Conservation (phyloP, 2,888 invertebrate species). For the Campopleginae sp. region DNA sequence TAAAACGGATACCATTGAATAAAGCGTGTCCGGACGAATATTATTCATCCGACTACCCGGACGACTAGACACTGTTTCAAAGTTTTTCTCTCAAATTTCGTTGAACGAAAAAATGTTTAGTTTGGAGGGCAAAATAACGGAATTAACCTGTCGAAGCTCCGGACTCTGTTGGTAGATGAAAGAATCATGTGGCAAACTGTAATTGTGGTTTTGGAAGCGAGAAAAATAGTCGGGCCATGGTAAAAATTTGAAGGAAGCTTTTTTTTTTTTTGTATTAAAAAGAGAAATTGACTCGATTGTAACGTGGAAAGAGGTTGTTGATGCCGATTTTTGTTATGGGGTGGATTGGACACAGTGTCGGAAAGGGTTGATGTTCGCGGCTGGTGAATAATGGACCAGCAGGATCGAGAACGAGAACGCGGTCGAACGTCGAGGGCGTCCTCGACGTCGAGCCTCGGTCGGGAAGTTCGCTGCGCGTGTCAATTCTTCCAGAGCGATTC, state of each 20-base stretch:
- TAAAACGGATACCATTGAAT: no score
- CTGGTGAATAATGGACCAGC: constrained; percentile 85
- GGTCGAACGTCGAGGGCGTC: constrained; percentile 89
- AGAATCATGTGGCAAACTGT: neutral
- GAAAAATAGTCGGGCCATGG: neutral
- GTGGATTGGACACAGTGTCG: neutral
- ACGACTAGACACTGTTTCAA: no score
- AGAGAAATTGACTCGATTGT: neutral
- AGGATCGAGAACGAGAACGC: constrained; percentile 84
- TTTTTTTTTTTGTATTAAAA: neutral
- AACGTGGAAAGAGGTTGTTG: neutral
- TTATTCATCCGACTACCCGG: no score
- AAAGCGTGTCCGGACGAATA: no score
- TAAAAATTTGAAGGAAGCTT: neutral
- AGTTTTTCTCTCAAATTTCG: neutral
- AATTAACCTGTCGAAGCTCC: neutral
- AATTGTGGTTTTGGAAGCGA: neutral
- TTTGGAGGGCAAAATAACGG: neutral
- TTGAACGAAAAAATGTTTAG: neutral
- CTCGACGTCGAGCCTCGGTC: constrained; percentile 86
- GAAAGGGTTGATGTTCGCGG: neutral
- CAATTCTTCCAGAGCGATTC: constrained; percentile 94
- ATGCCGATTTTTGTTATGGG: neutral
- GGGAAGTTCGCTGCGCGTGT: constrained; percentile 94
- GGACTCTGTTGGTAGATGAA: neutral